Conservation (phyloP, 2,113 vertebrate genomes). For the Scophthalmus maximus region DNA sequence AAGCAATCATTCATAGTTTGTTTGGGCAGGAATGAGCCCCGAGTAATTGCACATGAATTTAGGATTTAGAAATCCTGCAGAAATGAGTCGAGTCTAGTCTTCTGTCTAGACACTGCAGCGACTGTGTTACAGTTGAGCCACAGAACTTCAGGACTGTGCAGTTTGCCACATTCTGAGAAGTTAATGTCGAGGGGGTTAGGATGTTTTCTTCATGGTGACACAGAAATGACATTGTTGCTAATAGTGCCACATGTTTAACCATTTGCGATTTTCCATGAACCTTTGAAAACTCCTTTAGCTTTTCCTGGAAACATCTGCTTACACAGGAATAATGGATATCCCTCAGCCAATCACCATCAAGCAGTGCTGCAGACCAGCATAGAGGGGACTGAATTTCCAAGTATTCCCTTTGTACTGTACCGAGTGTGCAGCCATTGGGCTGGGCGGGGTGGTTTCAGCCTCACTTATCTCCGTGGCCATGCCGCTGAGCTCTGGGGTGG, state of each 20-base stretch:
- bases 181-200: constrained; percentile 17
- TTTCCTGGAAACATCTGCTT: constrained; percentile 60
- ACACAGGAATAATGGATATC: constrained; percentile 30
- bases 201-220: background rate
- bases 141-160: constrained; percentile 42
- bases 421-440: constrained; percentile 17
- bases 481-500: constrained; percentile 54
- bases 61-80: constrained; percentile 70
- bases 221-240: constrained; percentile 35
- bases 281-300: constrained; percentile 26
- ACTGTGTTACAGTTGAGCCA: constrained; percentile 36
- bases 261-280: constrained; percentile 33
- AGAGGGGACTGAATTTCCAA: constrained; percentile 30
- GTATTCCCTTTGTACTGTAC: constrained; percentile 45
- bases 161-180: constrained; percentile 34
- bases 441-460: constrained; percentile 58
- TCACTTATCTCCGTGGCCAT: constrained; percentile 70
- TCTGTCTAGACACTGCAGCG: constrained; percentile 72
- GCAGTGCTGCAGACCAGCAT: background rate
- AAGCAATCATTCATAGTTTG: constrained; percentile 62
- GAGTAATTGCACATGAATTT: constrained; percentile 68
- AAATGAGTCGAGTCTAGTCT: constrained; percentile 72
- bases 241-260: constrained; percentile 31
- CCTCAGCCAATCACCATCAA: constrained; percentile 23
- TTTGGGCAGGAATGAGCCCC: constrained; percentile 60